Conservation (phyloP, 1,140 invertebrate genomes). For the Trigoniulus corallinus region DNA sequence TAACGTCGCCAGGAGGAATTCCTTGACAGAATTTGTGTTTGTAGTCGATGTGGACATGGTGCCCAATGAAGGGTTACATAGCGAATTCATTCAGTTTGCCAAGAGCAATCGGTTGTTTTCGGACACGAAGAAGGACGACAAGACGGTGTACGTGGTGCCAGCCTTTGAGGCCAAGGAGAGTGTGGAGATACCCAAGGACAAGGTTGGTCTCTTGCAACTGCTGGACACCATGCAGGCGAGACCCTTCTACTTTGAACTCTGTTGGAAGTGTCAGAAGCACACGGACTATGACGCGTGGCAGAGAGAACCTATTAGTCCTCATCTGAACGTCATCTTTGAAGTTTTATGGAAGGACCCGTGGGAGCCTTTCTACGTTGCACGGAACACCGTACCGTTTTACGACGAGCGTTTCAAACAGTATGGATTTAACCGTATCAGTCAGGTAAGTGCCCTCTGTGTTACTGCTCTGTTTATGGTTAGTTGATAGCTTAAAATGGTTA, state of each 20-base stretch:
- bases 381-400: conserved; percentile 33
- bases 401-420: conserved; percentile 45
- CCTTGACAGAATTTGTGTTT: conserved; percentile 32
- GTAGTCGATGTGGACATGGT: conserved; percentile 40
- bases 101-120: conserved; percentile 15
- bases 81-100: conserved; percentile 26
- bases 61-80: conserved; percentile 29
- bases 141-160: conserved; percentile 38
- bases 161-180: conserved; percentile 33
- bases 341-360: conserved; percentile 35
- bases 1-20: conserved; percentile 34
- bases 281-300: conserved; percentile 41
- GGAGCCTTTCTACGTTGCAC: conserved; percentile 42
- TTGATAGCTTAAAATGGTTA: too few relatives aligned
- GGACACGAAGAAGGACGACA: conserved; percentile 19
- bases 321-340: conserved; percentile 30
- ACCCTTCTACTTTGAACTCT: conserved; percentile 40
- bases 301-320: conserved; percentile 20
- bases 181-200: conserved; percentile 25
- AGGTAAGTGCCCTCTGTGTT: too few relatives aligned
- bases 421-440: conserved; percentile 43
- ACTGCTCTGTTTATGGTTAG: too few relatives aligned
- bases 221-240: conserved; percentile 25
- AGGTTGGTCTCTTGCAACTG: conserved; percentile 28
- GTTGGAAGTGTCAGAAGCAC: conserved; percentile 38